Base-by-base conservation (phyloP, 2,888 invertebrate species). In the Nyleta sp. region DNA sequence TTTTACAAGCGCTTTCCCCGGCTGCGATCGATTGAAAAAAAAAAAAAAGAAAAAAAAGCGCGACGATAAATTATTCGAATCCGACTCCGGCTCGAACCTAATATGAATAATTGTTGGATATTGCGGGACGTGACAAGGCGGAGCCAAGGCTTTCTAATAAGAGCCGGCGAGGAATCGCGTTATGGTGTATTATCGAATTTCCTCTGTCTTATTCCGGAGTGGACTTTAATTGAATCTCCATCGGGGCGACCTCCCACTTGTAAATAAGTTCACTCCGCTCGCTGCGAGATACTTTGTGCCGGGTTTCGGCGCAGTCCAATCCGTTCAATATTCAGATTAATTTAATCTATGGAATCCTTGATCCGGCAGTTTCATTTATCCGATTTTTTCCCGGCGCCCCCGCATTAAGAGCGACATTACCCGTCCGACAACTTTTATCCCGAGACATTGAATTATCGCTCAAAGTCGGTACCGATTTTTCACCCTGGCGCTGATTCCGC, bases 151-250 rank as follows among this genome's bases (percentile, higher is more conserved):
- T 48, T 18, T 53, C 70, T 35, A 53, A 60, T 44, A 60, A 60
- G 35, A 59, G 38, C 35, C 17, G 44, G 20, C 57, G 48, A 33
- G 40, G 74, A 68, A 75, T 62, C 53, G 46, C 55, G 60, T 75
- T 75, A 67, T 62, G 62, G 55, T 72, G 67, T 50, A 72, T 68
- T 72, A 78, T 78, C 77, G 60, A 67, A 52, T 71, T 70, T 71
- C 70, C 48, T 67, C 72, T 68, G 77, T 78, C 72, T 72, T 78
- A 68, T 59, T 68, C 72, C 44, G 38, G 72, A 78, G 62, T 78
- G 78, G 78, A 78, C 78, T 73, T 73, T 78, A 78, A 78, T 78
- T 78, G 78, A 78, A 78, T 78, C 67, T 59, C 75, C 24, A 52
- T 59, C 60, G 46, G 28, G 8, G 57, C 62, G 65, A 42, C 11